These are phyloP conservation scores for Trichonephila clavipes DNA, from an alignment of 1,140 invertebrate genomes.

Conservation along the genomic window DNA sequence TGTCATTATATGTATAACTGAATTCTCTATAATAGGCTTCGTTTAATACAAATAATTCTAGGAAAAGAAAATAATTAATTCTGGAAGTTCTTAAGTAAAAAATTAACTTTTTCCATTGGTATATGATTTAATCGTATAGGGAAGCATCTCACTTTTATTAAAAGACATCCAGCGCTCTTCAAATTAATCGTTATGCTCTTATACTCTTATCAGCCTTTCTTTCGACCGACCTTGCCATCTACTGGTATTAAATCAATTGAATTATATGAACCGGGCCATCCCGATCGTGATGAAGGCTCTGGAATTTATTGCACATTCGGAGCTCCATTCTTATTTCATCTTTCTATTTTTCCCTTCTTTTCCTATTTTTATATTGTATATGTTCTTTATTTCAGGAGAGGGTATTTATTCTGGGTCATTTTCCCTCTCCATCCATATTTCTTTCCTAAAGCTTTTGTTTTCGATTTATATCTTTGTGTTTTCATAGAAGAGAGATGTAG, in stretches of 20 bases:
- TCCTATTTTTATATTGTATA: neutral
- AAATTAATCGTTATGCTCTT: neutral
- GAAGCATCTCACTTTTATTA: too few relatives aligned
- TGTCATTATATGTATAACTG: too few relatives aligned
- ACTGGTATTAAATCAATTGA: constrained; percentile 31
- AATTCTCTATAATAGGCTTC: too few relatives aligned
- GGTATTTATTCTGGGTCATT: neutral
- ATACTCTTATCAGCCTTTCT: neutral
- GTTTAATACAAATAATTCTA: too few relatives aligned
- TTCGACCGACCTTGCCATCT: neutral
- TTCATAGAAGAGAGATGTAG: neutral
- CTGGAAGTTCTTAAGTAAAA: too few relatives aligned
- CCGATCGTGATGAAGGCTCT: neutral
- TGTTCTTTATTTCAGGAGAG: neutral
- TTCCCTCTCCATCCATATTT: neutral
- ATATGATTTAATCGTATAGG: too few relatives aligned
- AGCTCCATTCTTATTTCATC: neutral
- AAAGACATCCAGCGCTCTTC: neutral
- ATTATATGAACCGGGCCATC: constrained; percentile 12
- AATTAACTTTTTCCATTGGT: too few relatives aligned
- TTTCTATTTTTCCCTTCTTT: neutral
- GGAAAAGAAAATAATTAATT: too few relatives aligned
- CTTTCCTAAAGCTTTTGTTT: neutral
- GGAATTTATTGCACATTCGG: constrained; percentile 35
- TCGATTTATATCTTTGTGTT: neutral